Evolutionary conservation across 1,140 invertebrate genomes (phyloP).

Genomic region (Trinorchestia longiramus): DNA sequence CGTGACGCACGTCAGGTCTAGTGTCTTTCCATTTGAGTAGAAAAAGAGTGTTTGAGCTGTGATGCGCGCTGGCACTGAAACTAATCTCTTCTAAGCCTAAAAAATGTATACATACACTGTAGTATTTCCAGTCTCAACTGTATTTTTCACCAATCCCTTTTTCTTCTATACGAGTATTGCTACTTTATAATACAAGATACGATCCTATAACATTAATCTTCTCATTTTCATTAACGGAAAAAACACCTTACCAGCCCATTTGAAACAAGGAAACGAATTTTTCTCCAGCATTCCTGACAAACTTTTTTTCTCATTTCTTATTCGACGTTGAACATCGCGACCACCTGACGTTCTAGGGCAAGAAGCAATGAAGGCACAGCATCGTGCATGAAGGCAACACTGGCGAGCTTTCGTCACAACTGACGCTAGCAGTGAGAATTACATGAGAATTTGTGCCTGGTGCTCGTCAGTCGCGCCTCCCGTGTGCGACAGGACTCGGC

Average conservation of each 20-base stretch:
- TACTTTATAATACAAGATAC: not conserved
- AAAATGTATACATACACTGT: not conserved
- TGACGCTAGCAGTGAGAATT: not conserved
- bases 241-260: not conserved
- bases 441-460: not conserved
- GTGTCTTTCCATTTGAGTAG: not conserved
- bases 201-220: not conserved
- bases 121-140: not conserved
- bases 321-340: not conserved
- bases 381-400: not conserved
- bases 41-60: not conserved
- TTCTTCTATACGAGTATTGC: not conserved
- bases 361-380: not conserved
- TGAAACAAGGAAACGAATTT: not conserved
- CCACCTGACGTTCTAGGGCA: not conserved
- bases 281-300: not conserved
- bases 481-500: not conserved
- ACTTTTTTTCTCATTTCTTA: not conserved
- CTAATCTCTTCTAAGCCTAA: not conserved
- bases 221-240: not conserved
- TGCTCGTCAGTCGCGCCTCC: not conserved
- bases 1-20: not conserved
- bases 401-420: not conserved
- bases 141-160: not conserved
- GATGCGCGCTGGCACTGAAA: not conserved